Base-by-base conservation (phyloP, 2,113 vertebrate genomes). In the Glaucomys volans region DNA sequence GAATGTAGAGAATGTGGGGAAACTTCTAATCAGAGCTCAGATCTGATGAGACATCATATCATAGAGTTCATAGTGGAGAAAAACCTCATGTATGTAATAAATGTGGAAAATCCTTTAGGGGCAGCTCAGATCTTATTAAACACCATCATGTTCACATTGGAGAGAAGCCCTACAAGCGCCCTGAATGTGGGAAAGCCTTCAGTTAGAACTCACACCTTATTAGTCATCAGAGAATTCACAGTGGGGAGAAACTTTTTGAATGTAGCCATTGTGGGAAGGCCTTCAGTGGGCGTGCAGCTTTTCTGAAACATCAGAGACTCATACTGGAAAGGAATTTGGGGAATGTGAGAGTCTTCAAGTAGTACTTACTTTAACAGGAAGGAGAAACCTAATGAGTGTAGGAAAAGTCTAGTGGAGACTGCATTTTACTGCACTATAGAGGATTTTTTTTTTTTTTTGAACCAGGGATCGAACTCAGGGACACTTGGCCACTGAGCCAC, bases 11-110 rank as follows among this genome's bases (percentile, higher is more conserved):
- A 95, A 77, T 95, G 87, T 44, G 87, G 90, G 37, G 89, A 97
- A 79, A 67, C 67, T 5, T 96, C 96, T 42, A 90, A 87, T 35
- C 71, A 62, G 44, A 96, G 90, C 59, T 97, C 96, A 42, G 87
- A 96, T 18, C 96, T 97, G 44, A 91, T 84, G 79, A 81, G 72
- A 88, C 87, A 96, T 59, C 8, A 26, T 59, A 96, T 59, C 8
- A 26, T 59, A 59, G 57, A 59, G 57, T 59, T 59, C 57, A 59
- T 59, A 59, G 57, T 59, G 57, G 57, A 59, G 57, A 59, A 59
- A 59, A 59, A 59, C 57, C 57, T 26, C 26, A 59, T 59, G 57
- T 59, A 59, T 59, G 57, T 20, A 59, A 59, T 59, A 59, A 59
- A 59, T 59, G 57, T 26, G 57, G 57, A 59, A 59, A 26, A 26